These are phyloP conservation scores for Galeruca laticollis DNA, from an alignment of 2,888 invertebrate genomes.

Conservation along the genomic window DNA sequence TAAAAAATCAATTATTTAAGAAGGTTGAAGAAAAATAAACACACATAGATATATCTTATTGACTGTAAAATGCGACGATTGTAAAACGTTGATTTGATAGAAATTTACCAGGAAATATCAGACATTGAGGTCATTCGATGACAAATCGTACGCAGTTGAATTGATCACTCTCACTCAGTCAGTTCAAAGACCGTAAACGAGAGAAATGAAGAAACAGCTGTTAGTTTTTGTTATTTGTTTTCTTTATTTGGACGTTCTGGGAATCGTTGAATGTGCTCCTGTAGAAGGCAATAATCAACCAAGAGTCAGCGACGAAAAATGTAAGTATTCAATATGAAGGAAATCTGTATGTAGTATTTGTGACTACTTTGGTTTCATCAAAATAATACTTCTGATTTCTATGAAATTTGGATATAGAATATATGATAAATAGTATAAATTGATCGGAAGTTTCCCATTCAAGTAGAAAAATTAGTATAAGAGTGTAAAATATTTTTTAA, in stretches of 20 bases:
- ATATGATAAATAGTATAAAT: no score
- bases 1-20: no score
- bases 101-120: constrained; percentile 23
- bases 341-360: no score
- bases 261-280: constrained; percentile 34
- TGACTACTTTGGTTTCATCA: no score
- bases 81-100: constrained; percentile 9
- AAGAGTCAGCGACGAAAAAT: constrained; percentile 41
- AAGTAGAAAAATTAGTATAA: no score
- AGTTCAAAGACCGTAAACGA: no score
- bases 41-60: no score
- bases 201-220: constrained; percentile 26
- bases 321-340: constrained; percentile 43
- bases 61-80: background rate
- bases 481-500: no score
- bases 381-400: no score
- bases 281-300: constrained; percentile 35
- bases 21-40: no score
- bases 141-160: constrained; percentile 6
- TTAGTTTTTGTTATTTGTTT: constrained; percentile 27
- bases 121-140: constrained; percentile 22
- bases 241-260: constrained; percentile 25
- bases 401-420: no score
- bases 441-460: no score
- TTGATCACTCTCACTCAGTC: constrained; percentile 16